These are phyloP conservation scores for Drosophila emarginata DNA, from an alignment of 2,888 invertebrate species.

Conservation along the genomic window DNA sequence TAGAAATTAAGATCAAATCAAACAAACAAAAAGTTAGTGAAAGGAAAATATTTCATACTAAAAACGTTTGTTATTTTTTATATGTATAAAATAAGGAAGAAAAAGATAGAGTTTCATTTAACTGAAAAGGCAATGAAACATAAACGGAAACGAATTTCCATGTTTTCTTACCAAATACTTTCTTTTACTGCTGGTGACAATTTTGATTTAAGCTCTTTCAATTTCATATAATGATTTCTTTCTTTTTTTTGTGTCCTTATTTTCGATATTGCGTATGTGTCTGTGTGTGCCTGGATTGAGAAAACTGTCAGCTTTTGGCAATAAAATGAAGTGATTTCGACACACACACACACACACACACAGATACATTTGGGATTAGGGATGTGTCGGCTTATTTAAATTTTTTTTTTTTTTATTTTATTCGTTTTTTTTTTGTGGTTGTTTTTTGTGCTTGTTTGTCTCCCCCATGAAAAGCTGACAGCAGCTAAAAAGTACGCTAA, in stretches of 20 bases:
- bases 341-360: constrained; percentile 24
- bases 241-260: constrained; percentile 3
- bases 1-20: too few species aligned
- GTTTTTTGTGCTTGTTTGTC: constrained; percentile 40
- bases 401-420: constrained; percentile 64
- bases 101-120: too few species aligned
- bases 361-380: constrained; percentile 53
- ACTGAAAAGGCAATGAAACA: background rate
- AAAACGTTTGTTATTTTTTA: too few species aligned
- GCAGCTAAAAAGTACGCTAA: constrained; percentile 64
- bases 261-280: constrained; percentile 17
- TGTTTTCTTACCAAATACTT: background rate
- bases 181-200: constrained; percentile 12
- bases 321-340: constrained; percentile 69
- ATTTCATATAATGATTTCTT: constrained; percentile 44
- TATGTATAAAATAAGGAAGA: too few species aligned
- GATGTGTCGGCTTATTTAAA: constrained; percentile 75
- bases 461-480: constrained; percentile 65
- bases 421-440: constrained; percentile 56
- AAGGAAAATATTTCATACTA: too few species aligned
- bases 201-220: constrained; percentile 49
- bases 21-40: too few species aligned
- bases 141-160: background rate
- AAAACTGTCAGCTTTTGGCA: constrained; percentile 49
- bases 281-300: background rate